Conservation (phyloP, 2,113 vertebrate species). For the Alectura lathami region DNA sequence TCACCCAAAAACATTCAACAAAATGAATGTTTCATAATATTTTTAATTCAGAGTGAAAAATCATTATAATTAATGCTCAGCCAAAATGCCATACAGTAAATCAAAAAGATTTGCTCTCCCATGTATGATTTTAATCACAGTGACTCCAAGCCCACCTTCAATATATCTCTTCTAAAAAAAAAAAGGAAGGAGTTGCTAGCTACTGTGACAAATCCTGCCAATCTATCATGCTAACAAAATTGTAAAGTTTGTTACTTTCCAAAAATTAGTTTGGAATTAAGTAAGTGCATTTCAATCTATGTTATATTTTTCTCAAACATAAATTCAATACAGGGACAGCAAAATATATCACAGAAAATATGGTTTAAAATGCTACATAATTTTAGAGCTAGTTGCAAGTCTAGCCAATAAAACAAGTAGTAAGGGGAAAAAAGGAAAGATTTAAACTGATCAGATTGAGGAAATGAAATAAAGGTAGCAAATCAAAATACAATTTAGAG, state of each 20-base stretch:
- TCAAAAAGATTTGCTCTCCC: slow-evolving; percentile 16
- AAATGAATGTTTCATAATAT: not conserved
- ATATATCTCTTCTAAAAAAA: not conserved
- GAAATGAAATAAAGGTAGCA: slow-evolving; percentile 4
- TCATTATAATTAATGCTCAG: slow-evolving; percentile 8
- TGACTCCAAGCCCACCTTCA: not conserved
- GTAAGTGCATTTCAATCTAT: not conserved
- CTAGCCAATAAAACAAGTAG: not conserved
- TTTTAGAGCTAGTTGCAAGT: not conserved
- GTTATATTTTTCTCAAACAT: not conserved
- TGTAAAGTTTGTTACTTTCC: not conserved
- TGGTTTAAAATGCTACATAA: not conserved
- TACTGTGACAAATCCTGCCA: not conserved
- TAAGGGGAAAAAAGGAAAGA: not conserved
- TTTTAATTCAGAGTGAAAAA: slow-evolving; percentile 49
- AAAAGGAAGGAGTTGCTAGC: not conserved
- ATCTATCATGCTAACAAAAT: not conserved
- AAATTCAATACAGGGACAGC: not conserved
- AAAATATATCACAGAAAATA: not conserved
- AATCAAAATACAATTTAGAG: slow-evolving; percentile 26
- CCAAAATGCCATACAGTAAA: not conserved
- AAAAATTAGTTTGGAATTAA: slow-evolving; percentile 11
- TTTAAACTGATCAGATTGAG: not conserved
- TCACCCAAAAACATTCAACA: not conserved
- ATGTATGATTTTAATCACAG: not conserved